Base-by-base conservation (phyloP, 23 tunicate species). In the Aplidium turbinatum region DNA sequence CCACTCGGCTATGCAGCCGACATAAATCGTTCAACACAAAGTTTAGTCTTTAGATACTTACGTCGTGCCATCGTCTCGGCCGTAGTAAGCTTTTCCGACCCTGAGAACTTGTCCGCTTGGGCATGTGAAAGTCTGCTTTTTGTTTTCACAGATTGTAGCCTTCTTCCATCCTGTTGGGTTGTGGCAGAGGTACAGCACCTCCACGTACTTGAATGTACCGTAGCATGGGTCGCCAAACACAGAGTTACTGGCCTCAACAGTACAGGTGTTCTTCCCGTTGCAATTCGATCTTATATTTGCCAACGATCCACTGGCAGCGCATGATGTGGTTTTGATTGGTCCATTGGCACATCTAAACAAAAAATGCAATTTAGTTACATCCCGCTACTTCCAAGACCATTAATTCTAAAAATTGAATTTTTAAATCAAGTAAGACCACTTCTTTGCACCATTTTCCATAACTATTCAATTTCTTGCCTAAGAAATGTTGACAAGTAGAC, bases 181-280 rank as follows among this genome's bases (percentile, higher is more conserved):
- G 6, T 48, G 31, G 48, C 79, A 73, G 2, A 29, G 57, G 30
- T 45, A 73, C 4, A 27, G 7, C 38, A 73, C 13, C 22, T 73
- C 47, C 4, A 73, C 58, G 47, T 73, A 73, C 50, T 73, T 73
- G 47, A 24, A 48, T 3, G 79, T 73, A 9, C 79, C 79, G 35
- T 16, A 51, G 58, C 79, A 73, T 6, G 79, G 79, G 33, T 73
- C 79, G 3, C 79, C 79, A 33, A 73, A 56, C 35, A 54, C 67
- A 13, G 72, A 5, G 28, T 28, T 57, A 18, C 3, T 9, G 27
- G 79, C 79, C 3, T 33, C 38, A 13, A 73, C 29, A 9, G 29
- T 33, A 31, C 79, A 73, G 21, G 52, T n/a, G 48, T 31, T 55
- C 36, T 33, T 56, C 19, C 79, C 79, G 48, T 73, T 55, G 48